A percentile compares a stretch with the other conserved stretches of the same genome.
Evolutionary conservation across 2,888 invertebrate genomes (phyloP).

Genomic region (Amiota minor): DNA sequence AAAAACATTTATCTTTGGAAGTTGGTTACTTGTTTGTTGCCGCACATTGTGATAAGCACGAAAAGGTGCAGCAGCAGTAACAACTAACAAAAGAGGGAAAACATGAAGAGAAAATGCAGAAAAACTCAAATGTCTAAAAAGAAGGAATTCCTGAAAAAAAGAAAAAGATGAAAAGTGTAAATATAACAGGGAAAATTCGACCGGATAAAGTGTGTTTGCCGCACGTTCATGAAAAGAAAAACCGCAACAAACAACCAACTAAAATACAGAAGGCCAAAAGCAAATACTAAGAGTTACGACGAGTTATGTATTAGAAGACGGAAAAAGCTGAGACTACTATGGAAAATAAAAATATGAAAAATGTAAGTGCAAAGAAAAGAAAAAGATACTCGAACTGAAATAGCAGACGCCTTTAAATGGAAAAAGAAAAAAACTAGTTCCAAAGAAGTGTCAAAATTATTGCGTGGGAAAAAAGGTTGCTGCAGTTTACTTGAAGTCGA

Average conservation of each 20-base stretch:
- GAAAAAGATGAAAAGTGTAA: not conserved
- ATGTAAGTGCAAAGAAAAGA: constrained; percentile 2
- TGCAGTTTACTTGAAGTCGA: not conserved
- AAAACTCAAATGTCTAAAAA: not conserved
- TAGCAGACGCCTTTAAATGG: not conserved
- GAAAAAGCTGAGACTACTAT: not conserved
- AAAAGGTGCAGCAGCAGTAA: no score
- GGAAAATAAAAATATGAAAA: not conserved
- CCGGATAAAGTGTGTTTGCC: constrained; percentile 25
- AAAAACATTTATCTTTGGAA: constrained; percentile 23
- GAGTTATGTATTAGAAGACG: not conserved
- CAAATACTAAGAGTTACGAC: not conserved
- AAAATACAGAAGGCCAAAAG: constrained; percentile 25
- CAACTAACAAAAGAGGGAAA: not conserved
- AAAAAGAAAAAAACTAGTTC: not conserved
- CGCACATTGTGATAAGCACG: no score
- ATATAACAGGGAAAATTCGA: no score
- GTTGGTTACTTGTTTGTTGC: no score
- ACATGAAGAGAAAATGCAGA: not conserved
- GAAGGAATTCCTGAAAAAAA: constrained; percentile 12
- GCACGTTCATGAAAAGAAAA: constrained; percentile 18
- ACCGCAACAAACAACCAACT: constrained; percentile 1
- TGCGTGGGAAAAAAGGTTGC: constrained; percentile 21
- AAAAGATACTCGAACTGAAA: not conserved
- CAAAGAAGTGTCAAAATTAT: constrained; percentile 24